A percentile compares a stretch with the other conserved stretches of the same genome.
These are phyloP conservation scores for Mesorhabditis sp. DNA, from an alignment of 2,888 invertebrate species.

Conservation along the genomic window DNA sequence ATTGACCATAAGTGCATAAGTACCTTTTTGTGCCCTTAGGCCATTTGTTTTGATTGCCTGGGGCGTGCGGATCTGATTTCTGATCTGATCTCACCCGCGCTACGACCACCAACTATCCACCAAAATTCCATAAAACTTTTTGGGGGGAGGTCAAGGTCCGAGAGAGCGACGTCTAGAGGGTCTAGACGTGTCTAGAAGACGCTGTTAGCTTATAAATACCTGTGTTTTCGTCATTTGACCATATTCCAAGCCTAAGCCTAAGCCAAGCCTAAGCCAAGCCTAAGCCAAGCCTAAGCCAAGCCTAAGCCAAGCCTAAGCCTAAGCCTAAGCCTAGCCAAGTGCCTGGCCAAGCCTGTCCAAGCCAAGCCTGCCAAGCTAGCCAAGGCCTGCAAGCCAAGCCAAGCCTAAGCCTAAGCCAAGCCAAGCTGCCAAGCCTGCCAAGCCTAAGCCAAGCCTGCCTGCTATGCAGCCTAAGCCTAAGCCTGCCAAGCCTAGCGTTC, in stretches of 20 bases:
- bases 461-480: neutral
- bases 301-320: slow-evolving; percentile 2
- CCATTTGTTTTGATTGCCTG: no score
- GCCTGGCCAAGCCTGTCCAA: neutral
- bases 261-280: neutral
- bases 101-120: no score
- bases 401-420: neutral
- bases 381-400: neutral
- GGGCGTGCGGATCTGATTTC: no score
- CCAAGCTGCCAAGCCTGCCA: no score
- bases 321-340: neutral
- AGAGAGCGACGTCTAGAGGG: neutral
- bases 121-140: neutral
- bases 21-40: no score
- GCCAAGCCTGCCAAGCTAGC: neutral
- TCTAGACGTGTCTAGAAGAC: neutral
- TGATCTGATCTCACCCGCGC: no score
- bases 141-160: neutral
- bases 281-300: neutral
- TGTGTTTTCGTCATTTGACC: neutral
- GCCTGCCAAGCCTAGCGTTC: neutral
- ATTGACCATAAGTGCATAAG: no score
- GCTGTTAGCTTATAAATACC: neutral
- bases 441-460: no score
- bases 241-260: neutral